Evolutionary conservation across 2,797 vertebrate species (phyloP), one percentile per base, ranked within the genome.

Genomic region (Diglossa cyanea): DNA sequence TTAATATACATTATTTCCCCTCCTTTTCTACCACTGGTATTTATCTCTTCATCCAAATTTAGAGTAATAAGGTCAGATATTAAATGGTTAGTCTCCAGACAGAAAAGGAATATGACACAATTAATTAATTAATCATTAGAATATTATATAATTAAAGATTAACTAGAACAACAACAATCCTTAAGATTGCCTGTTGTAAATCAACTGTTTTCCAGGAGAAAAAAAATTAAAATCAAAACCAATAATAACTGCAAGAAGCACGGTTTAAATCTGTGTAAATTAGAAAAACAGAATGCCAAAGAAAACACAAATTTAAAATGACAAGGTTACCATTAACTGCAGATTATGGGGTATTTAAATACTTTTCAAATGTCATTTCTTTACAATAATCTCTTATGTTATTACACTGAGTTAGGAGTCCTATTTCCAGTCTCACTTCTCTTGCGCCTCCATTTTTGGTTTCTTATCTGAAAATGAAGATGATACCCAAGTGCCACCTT

Each of bases 401-500:
- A 61, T 28, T 25, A 75, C 17, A 74, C 33, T 11, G 19, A 66
- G 53, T 66, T 63, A 86, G 21, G n/a, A 92, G 19, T 73, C 35
- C 11, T 40, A 10, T 65, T 89, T 87, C n/a, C 50, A 55, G 24
- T 37, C 42, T 73, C 45, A 53, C 47, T 72, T 58, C 50, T 72
- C 72, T 63, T 79, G 10, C 57, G 35, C 24, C n/a, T 93, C 61
- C 30, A 44, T 96, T 91, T 86, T 66, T 77, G 24, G 37, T 83
- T 95, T 89, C 74, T 77, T 71, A 65, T 68, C 54, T 83, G 68
- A 89, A 95, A 93, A 91, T 30, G 47, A 77, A 77, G 60, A 71
- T 35, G 75, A 89, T 86, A 92, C 47, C 61, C 61, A 95, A 95
- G 84, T 92, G 65, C 81, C 92, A 74, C 71, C 61, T 92, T 90